Conservation (phyloP, 2,113 vertebrate genomes). For the Okapia johnstoni region DNA sequence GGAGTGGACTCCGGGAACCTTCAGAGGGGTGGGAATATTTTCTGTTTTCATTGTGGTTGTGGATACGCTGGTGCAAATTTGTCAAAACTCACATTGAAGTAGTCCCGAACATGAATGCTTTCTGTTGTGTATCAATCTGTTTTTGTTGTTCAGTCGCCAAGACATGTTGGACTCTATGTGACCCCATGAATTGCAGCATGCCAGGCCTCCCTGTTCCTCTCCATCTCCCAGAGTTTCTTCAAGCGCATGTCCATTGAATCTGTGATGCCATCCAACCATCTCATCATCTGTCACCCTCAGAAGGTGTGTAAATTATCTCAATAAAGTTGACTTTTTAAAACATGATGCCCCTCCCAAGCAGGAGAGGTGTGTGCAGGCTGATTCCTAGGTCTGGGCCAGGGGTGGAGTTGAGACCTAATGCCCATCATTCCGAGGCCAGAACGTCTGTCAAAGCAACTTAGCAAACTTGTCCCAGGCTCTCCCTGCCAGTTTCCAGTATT, state of each 20-base stretch:
- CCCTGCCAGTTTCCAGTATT: rapidly evolving
- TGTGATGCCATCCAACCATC: not conserved
- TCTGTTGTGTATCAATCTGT: not conserved
- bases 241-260: not conserved
- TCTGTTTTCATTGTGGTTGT: rapidly evolving
- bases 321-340: not conserved
- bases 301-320: not conserved
- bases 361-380: rapidly evolving
- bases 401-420: rapidly evolving
- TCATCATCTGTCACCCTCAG: not conserved
- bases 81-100: not conserved
- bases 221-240: not conserved
- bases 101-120: not conserved
- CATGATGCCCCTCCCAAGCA: not conserved
- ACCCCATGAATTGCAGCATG: rapidly evolving
- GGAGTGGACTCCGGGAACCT: rapidly evolving
- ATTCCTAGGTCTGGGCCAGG: not conserved
- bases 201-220: not conserved
- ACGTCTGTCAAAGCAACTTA: rapidly evolving
- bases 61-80: no score
- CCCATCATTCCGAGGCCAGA: rapidly evolving
- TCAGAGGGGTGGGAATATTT: rapidly evolving
- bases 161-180: rapidly evolving
- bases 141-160: not conserved
- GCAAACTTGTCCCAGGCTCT: rapidly evolving